These are phyloP conservation scores for Aleiodes alternator DNA, from an alignment of 2,888 invertebrate genomes.

Conservation along the genomic window DNA sequence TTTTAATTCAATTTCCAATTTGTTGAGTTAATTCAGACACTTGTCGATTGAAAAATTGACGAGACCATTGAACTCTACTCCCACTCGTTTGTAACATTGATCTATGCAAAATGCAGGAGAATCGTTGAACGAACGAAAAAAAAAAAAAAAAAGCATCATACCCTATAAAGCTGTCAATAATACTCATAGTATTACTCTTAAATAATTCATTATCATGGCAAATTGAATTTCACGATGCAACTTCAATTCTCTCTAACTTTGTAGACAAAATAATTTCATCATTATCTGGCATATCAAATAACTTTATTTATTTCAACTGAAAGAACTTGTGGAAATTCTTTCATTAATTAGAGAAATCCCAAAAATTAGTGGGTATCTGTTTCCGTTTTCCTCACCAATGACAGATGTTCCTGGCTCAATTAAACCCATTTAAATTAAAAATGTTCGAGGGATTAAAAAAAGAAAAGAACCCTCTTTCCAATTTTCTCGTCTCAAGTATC, in stretches of 20 bases:
- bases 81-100: neutral
- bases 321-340: neutral
- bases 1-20: neutral
- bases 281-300: neutral
- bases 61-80: neutral
- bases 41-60: conserved; percentile 1
- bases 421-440: too few species aligned
- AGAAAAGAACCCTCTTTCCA: conserved; percentile 27
- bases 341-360: neutral
- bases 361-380: conserved; percentile 24
- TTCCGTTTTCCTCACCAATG: conserved; percentile 12
- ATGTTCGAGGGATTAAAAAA: neutral
- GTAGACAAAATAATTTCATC: conserved; percentile 8
- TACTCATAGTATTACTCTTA: neutral
- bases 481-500: conserved; percentile 41
- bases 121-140: neutral
- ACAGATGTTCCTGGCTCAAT: conserved; percentile 8
- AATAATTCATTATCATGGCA: neutral
- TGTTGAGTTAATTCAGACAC: conserved; percentile 5
- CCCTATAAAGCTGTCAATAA: conserved; percentile 1
- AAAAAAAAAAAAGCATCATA: neutral
- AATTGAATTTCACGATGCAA: neutral
- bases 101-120: conserved; percentile 1
- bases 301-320: neutral
- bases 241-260: conserved; percentile 8